Percentiles rank a stretch among this genome's conserved stretches.
These are phyloP conservation scores for Misgurnus anguillicaudatus DNA, from an alignment of 2,113 vertebrate species.

Conservation along the genomic window DNA sequence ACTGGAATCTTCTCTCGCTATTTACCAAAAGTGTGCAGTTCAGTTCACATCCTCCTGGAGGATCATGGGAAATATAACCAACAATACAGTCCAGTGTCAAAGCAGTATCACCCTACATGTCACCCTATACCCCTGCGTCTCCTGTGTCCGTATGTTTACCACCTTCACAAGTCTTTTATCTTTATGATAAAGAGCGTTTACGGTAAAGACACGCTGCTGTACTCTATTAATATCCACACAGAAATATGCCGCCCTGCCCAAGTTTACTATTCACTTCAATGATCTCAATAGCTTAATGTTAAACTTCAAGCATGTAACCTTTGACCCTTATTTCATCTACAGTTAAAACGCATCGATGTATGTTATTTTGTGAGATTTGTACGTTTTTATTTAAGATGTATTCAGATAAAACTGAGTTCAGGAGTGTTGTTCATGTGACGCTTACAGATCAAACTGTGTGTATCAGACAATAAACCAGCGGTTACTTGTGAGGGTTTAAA, in stretches of 20 bases:
- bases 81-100: neutral
- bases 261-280: neutral
- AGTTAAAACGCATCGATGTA: no score
- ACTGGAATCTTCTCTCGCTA: no score
- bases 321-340: neutral
- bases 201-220: neutral
- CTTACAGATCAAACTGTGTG: no score
- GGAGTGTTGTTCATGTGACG: no score
- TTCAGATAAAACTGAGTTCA: no score
- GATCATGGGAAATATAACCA: neutral
- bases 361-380: no score
- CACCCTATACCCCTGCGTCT: neutral
- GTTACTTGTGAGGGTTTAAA: no score
- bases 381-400: no score
- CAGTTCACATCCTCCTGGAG: neutral
- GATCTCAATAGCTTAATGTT: neutral
- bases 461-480: no score
- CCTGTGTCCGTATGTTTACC: neutral
- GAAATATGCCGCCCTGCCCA: neutral
- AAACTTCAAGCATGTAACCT: neutral
- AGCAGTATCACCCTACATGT: neutral
- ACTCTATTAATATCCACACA: neutral
- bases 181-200: neutral
- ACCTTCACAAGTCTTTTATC: neutral
- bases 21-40: neutral